Evolutionary conservation across 2,888 invertebrate genomes (phyloP).

Genomic region (Drepanosiphum platanoidis): DNA sequence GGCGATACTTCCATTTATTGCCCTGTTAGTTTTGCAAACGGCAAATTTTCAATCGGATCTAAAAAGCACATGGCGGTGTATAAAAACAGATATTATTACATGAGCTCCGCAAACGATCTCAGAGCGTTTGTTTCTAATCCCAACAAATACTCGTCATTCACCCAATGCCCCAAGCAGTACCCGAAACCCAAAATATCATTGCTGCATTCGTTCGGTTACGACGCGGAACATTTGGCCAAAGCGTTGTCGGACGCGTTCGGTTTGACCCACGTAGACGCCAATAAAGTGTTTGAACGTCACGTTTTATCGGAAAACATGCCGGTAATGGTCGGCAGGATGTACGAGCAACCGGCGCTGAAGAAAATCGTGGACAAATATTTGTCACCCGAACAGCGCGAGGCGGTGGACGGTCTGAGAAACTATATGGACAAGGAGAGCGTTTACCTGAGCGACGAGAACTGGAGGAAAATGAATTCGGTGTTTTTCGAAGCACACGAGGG

Average conservation of each 20-base stretch:
- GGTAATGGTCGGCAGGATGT: constrained; percentile 38
- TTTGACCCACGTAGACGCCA: constrained; percentile 1
- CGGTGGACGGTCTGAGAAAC: neutral
- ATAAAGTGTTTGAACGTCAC: neutral
- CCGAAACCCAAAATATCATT: constrained; percentile 32
- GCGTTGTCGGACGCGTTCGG: neutral
- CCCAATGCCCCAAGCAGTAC: neutral
- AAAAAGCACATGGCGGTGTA: constrained; percentile 24
- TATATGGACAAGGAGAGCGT: constrained; percentile 7
- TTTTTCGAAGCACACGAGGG: neutral
- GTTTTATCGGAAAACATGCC: constrained; percentile 10
- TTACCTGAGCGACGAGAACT: neutral
- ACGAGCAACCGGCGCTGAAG: constrained; percentile 9
- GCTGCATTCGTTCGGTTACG: constrained; percentile 4
- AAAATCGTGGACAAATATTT: constrained; percentile 2
- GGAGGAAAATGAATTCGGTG: constrained; percentile 17
- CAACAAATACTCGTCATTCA: neutral
- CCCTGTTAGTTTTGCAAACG: constrained; percentile 8
- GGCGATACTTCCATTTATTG: constrained; percentile 52
- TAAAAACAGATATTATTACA: constrained; percentile 44
- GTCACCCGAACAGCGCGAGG: neutral
- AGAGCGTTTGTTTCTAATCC: constrained; percentile 17
- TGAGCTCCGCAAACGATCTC: neutral
- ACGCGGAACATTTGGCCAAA: neutral
- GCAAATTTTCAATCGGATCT: constrained; percentile 12